Percentiles rank a stretch among this genome's conserved stretches.
These are phyloP conservation scores for Pantherophis guttatus DNA, from an alignment of 2,113 vertebrate genomes.

Conservation along the genomic window DNA sequence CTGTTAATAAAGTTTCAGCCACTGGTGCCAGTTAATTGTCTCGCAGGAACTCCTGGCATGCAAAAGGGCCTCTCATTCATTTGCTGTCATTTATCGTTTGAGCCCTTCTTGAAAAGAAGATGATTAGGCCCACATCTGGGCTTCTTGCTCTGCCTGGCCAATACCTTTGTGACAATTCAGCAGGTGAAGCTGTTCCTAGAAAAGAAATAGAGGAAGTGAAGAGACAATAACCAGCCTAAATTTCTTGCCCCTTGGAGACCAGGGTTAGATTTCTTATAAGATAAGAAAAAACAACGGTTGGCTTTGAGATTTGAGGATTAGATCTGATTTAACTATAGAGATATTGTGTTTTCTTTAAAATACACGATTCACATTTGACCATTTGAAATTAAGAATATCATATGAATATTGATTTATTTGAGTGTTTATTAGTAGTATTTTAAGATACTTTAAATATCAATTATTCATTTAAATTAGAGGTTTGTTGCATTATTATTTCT, in stretches of 20 bases:
- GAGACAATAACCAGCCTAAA: not conserved
- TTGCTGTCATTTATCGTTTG: not conserved
- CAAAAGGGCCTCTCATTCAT: not conserved
- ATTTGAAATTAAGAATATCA: not conserved
- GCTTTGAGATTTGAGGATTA: not conserved
- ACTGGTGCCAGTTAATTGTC: not conserved
- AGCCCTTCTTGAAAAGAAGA: not conserved
- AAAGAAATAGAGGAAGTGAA: not conserved
- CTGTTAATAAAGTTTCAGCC: not conserved
- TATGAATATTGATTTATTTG: not conserved
- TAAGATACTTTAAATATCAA: not conserved
- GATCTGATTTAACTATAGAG: not conserved
- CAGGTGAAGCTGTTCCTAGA: not conserved
- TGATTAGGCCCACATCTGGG: not conserved
- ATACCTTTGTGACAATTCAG: not conserved
- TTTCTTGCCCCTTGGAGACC: not conserved
- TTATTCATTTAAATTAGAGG: not conserved
- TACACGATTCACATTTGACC: not conserved
- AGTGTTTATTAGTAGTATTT: not conserved
- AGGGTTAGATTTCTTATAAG: not conserved
- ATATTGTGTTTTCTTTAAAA: not conserved
- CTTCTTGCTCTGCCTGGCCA: not conserved
- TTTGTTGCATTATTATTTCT: not conserved
- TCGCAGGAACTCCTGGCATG: not conserved
- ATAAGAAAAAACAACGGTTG: not conserved